Conservation (phyloP, 2,797 vertebrate species). For the Halcyon badia region DNA sequence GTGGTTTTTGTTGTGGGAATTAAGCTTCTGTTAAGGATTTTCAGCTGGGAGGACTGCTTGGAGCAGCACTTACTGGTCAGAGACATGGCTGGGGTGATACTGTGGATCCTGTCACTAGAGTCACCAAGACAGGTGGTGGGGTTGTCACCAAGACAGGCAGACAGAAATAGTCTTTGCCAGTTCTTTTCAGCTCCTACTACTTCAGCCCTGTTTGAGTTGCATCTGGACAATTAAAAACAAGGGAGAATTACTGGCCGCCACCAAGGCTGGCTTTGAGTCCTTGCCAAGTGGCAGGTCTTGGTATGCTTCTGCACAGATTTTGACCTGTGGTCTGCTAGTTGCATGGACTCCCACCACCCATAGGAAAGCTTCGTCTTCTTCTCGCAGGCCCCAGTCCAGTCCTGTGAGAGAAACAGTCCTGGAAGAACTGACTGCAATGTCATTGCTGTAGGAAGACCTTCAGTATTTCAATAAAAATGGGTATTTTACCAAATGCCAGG, state of each 20-base stretch:
- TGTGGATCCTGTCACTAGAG: neutral
- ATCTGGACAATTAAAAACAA: neutral
- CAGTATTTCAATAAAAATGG: neutral
- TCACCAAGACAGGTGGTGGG: rapidly evolving
- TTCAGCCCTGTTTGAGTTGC: neutral
- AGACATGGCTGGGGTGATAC: neutral
- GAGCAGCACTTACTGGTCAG: neutral
- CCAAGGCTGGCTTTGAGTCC: neutral
- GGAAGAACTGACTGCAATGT: neutral
- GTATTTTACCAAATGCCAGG: neutral
- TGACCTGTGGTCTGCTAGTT: neutral
- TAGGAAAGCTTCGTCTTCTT: neutral
- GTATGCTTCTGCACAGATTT: neutral
- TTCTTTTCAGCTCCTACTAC: neutral
- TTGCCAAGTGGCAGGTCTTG: rapidly evolving
- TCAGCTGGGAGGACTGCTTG: neutral
- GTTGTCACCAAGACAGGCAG: neutral
- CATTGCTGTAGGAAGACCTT: neutral
- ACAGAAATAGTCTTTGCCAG: neutral
- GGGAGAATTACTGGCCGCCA: neutral
- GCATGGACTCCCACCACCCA: neutral
- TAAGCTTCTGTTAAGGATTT: neutral
- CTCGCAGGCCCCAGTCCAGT: neutral
- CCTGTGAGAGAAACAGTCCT: neutral
- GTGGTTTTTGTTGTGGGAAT: neutral